Conservation (phyloP, 2,113 vertebrate genomes). For the Psephotus haematonotus region DNA sequence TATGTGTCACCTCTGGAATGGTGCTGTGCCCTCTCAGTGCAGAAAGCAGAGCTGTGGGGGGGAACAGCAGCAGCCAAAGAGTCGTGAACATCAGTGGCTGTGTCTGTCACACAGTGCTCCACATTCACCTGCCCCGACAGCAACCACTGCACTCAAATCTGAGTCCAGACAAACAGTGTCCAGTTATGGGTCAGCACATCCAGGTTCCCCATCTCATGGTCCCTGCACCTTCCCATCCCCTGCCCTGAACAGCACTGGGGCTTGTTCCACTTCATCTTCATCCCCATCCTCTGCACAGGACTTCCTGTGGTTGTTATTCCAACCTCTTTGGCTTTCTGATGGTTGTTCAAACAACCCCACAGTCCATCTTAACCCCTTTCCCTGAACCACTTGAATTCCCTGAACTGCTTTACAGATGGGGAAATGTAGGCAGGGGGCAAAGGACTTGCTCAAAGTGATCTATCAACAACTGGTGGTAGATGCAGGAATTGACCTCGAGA, state of each 20-base stretch:
- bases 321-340: neutral
- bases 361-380: neutral
- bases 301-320: fast-evolving
- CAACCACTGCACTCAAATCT: fast-evolving
- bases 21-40: neutral
- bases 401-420: neutral
- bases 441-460: neutral
- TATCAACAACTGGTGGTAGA: neutral
- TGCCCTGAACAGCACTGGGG: neutral
- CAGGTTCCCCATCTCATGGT: neutral
- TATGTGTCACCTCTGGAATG: neutral
- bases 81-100: fast-evolving
- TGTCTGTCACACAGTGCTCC: neutral
- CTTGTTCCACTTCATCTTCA: neutral
- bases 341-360: neutral
- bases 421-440: neutral
- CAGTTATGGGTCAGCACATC: neutral
- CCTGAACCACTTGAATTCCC: neutral
- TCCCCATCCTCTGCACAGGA: neutral
- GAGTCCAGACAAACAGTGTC: neutral
- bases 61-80: neutral
- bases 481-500: fast-evolving
- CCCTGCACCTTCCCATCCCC: neutral
- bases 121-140: fast-evolving
- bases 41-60: neutral